These are phyloP conservation scores for Trogon melanurus DNA, from an alignment of 2,113 vertebrate genomes.

Conservation along the genomic window DNA sequence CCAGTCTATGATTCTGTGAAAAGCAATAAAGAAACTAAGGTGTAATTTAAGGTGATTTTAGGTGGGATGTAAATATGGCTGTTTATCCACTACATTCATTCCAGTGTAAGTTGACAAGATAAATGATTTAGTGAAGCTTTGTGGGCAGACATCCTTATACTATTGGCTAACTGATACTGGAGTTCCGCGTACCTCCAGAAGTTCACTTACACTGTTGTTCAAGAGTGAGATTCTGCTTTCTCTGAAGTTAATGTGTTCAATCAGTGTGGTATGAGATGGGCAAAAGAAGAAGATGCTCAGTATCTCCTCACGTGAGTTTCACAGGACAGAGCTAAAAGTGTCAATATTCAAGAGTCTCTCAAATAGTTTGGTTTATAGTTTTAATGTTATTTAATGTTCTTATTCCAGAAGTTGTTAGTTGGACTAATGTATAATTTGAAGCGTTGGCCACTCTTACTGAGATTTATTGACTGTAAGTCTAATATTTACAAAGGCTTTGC, in stretches of 20 bases:
- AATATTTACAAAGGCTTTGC: slow-evolving; percentile 17
- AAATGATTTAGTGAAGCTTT: background rate
- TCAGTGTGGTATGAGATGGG: background rate
- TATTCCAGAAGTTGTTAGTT: background rate
- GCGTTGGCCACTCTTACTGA: background rate
- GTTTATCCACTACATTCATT: background rate
- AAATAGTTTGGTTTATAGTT: background rate
- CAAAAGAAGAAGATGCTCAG: background rate
- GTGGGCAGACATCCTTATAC: background rate
- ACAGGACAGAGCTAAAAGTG: background rate
- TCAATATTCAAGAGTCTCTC: background rate
- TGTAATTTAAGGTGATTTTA: background rate
- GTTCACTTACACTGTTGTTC: background rate
- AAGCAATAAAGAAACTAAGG: background rate
- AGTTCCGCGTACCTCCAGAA: background rate
- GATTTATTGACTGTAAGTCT: background rate
- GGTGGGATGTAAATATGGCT: background rate
- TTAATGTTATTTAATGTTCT: background rate
- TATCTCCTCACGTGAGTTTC: background rate
- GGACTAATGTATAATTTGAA: background rate
- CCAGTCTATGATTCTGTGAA: too few relatives aligned
- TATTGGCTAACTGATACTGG: background rate
- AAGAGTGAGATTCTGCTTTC: background rate
- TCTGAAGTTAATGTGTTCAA: background rate
- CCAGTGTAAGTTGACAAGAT: background rate